Conservation (phyloP, 37 sponge, comb jelly and placozoan species). For the Beroe forskalii region DNA sequence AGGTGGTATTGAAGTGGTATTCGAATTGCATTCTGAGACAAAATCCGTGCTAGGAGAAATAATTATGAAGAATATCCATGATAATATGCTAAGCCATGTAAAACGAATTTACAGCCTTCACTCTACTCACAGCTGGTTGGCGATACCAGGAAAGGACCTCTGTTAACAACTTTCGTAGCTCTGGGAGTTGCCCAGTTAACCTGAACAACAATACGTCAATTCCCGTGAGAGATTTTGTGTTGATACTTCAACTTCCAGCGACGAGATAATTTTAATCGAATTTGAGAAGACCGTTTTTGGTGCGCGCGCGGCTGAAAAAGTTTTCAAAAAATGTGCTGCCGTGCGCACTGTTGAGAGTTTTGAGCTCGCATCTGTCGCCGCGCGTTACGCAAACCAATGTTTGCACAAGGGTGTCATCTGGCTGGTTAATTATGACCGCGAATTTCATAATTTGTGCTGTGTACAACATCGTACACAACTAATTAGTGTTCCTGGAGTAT, state of each 20-base stretch:
- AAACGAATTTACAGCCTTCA: no score
- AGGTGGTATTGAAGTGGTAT: no score
- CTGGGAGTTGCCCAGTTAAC: constrained; percentile 62
- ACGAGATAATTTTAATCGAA: background rate
- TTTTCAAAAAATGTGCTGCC: background rate
- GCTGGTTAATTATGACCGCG: no score
- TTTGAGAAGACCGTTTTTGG: no score
- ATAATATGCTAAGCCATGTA: no score
- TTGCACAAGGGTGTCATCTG: background rate
- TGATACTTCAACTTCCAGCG: background rate
- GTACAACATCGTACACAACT: no score
- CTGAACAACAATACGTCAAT: background rate
- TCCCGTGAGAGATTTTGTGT: constrained; percentile 22
- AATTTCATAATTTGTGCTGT: no score
- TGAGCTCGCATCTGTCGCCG: background rate
- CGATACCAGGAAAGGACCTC: constrained; percentile 51
- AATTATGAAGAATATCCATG: no score
- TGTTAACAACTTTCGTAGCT: constrained; percentile 52
- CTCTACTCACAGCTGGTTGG: constrained; percentile 8
- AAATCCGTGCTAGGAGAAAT: no score
- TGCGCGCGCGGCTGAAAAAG: background rate
- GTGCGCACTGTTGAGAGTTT: constrained; percentile 1
- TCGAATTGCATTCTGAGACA: no score
- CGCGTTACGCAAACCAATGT: constrained; percentile 4
- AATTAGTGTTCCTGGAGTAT: no score